phyloP scores from a whole-genome alignment of 2,888 invertebrate species.

The Troglohyphantes excavatus region DNA sequence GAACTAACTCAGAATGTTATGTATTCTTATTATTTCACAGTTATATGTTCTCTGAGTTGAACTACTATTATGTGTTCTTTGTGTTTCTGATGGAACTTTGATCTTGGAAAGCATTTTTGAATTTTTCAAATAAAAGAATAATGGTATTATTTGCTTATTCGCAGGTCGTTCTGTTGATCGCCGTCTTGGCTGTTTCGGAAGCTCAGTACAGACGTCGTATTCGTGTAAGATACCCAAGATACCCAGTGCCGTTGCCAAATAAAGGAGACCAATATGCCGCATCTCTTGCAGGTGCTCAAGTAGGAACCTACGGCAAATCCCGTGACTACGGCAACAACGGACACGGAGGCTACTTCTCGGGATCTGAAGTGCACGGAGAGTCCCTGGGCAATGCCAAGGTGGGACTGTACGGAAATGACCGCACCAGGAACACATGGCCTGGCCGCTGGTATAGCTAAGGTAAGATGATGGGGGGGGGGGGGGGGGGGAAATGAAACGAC shows the following conservation, averaged over 20 bases:
- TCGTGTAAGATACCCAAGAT: background rate
- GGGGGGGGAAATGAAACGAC: no score
- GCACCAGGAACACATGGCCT: background rate
- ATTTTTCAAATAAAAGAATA: no score
- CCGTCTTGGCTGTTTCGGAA: background rate
- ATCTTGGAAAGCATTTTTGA: no score
- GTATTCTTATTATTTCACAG: no score
- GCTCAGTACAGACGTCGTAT: background rate
- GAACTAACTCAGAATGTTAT: no score
- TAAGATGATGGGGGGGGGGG: no score
- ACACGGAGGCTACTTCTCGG: background rate
- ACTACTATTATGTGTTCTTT: no score
- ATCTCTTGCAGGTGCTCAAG: conserved; percentile 10
- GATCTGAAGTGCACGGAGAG: background rate
- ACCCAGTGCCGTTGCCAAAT: background rate
- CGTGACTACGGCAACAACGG: background rate
- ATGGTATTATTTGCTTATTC: background rate
- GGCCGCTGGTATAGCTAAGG: no score
- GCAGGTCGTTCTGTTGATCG: background rate
- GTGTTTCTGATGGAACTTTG: no score
- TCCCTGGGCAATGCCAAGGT: conserved; percentile 39
- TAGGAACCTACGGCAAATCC: background rate
- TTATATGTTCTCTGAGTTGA: no score
- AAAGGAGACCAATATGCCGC: background rate
- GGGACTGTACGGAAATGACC: conserved; percentile 7